phyloP scores from a whole-genome alignment of 2,797 vertebrate genomes.

The Eospalax fontanierii region DNA sequence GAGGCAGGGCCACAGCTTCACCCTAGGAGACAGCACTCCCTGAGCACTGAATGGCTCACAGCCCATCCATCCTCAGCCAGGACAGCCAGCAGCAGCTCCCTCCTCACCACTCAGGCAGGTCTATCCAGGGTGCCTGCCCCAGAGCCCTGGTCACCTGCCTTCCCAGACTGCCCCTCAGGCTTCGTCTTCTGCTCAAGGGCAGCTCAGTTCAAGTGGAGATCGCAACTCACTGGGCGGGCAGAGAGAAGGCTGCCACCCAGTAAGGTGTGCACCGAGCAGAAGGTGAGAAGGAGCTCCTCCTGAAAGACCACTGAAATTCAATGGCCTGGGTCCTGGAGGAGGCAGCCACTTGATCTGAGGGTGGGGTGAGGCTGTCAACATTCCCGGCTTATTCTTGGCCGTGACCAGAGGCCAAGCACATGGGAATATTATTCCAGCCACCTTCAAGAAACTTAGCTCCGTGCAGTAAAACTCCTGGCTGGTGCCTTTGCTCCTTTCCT shows the following conservation, averaged over 20 bases:
- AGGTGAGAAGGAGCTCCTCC: not conserved
- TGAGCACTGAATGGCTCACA: not conserved
- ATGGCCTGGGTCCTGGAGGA: accelerated
- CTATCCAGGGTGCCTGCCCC: not conserved
- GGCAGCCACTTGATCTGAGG: not conserved
- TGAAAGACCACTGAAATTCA: not conserved
- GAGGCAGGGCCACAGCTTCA: not conserved
- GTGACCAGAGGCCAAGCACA: not conserved
- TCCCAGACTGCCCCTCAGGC: not conserved
- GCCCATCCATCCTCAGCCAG: not conserved
- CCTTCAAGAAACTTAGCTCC: not conserved
- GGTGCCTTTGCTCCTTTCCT: not conserved
- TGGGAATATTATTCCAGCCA: conserved; percentile 14
- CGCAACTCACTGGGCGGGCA: accelerated
- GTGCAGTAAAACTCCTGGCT: conserved; percentile 51
- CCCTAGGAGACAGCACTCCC: not conserved
- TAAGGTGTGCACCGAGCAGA: not conserved
- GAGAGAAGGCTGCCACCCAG: not conserved
- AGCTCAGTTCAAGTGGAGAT: not conserved
- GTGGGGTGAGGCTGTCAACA: not conserved
- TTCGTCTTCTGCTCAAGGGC: not conserved
- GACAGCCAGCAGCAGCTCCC: accelerated
- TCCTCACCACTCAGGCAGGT: accelerated
- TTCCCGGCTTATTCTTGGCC: not conserved
- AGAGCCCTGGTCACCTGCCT: accelerated